Conservation (phyloP, 1,140 invertebrate genomes). For the Arion vulgaris region DNA sequence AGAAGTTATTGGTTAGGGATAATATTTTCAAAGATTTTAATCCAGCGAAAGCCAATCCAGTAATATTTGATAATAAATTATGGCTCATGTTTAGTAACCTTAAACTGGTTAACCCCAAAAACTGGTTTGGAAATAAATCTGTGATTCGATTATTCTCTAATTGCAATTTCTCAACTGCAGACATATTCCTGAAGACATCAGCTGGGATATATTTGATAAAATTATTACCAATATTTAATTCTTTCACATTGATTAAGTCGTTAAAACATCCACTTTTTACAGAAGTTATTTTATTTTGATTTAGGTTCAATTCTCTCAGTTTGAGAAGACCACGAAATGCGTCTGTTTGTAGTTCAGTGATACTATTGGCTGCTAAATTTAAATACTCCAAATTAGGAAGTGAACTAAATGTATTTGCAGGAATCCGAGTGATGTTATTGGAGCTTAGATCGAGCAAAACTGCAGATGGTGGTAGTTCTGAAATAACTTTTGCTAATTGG, state of each 20-base stretch:
- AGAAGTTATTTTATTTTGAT: constrained; percentile 36
- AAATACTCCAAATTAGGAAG: constrained; percentile 46
- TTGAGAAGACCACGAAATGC: constrained; percentile 37
- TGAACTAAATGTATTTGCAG: constrained; percentile 22
- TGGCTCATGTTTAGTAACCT: constrained; percentile 45
- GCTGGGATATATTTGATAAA: constrained; percentile 36
- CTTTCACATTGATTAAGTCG: constrained; percentile 37
- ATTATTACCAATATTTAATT: constrained; percentile 44
- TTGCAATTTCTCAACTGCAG: constrained; percentile 40
- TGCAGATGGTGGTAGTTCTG: constrained; percentile 32
- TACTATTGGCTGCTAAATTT: constrained; percentile 43
- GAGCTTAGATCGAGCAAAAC: constrained; percentile 48
- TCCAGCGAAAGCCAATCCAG: constrained; percentile 36
- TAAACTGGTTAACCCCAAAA: constrained; percentile 33
- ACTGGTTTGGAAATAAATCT: constrained; percentile 25
- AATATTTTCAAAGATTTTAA: constrained; percentile 34
- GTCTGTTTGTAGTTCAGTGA: constrained; percentile 23
- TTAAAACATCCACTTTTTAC: constrained; percentile 35
- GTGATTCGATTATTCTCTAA: constrained; percentile 43
- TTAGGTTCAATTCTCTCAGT: constrained; percentile 41
- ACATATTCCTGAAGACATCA: constrained; percentile 40
- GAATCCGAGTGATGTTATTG: constrained; percentile 40
- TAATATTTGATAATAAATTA: constrained; percentile 40
- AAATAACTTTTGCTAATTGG: constrained; percentile 22
- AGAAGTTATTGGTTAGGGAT: constrained; percentile 36